Conservation (phyloP, 2,888 invertebrate species). For the Andrena dorsata region DNA sequence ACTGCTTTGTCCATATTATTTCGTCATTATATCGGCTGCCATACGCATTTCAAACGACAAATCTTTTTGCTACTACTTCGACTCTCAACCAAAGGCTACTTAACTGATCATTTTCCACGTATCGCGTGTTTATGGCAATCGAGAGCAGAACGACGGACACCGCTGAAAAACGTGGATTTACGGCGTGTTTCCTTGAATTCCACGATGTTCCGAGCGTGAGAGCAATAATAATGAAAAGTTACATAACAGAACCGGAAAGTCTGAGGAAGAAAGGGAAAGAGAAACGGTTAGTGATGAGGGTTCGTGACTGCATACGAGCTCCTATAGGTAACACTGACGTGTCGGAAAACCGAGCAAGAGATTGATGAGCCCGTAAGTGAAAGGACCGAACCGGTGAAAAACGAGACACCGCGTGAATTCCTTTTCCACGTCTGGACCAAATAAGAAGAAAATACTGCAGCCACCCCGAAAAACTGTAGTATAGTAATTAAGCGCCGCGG, state of each 20-base stretch:
- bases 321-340: conserved; percentile 46
- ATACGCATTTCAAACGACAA: not conserved
- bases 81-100: not conserved
- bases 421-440: conserved; percentile 42
- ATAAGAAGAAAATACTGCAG: conserved; percentile 52
- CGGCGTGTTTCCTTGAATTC: conserved; percentile 33
- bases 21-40: not conserved
- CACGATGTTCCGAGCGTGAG: conserved; percentile 31
- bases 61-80: not conserved
- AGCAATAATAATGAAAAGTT: conserved; percentile 68
- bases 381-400: conserved; percentile 64
- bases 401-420: conserved; percentile 64
- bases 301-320: conserved; percentile 49
- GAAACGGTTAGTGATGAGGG: conserved; percentile 62
- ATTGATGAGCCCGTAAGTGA: conserved; percentile 73
- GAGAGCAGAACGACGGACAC: not conserved
- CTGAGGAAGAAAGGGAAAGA: conserved; percentile 51
- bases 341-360: conserved; percentile 65
- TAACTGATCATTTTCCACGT: conserved; percentile 5
- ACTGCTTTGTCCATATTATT: not conserved
- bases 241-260: conserved; percentile 59
- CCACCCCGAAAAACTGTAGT: conserved; percentile 55
- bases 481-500: conserved; percentile 62
- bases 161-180: conserved; percentile 19
- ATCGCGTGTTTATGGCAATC: not conserved